phyloP scores from a whole-genome alignment of 2,888 invertebrate species.

The Caenorhabditis afra region DNA sequence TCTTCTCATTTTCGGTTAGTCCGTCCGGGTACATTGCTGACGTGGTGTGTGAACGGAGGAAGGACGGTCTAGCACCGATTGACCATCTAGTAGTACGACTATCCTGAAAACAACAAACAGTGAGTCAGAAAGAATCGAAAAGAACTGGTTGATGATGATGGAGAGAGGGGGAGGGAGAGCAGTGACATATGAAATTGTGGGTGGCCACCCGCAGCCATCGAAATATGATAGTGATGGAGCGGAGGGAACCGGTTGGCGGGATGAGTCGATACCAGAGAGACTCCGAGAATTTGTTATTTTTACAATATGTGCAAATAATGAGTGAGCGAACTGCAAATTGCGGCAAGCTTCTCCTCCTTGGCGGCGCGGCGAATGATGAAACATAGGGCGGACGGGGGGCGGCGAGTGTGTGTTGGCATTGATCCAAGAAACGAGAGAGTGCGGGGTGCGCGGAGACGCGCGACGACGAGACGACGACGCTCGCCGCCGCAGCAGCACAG shows the following conservation, averaged over 20 bases:
- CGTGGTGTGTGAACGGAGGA: background rate
- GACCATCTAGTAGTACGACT: conserved; percentile 47
- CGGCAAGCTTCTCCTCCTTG: conserved; percentile 12
- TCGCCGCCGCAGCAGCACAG: conserved; percentile 1
- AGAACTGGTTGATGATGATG: conserved; percentile 17
- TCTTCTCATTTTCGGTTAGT: conserved; percentile 47
- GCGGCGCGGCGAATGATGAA: conserved; percentile 47
- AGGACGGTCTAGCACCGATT: conserved; percentile 8
- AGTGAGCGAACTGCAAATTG: conserved; percentile 17
- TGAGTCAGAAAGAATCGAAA: conserved; percentile 33
- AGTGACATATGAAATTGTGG: conserved; percentile 24
- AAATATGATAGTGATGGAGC: conserved; percentile 28
- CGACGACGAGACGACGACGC: conserved; percentile 1
- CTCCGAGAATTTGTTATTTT: conserved; percentile 19
- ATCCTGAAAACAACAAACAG: conserved; percentile 40
- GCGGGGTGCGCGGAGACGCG: conserved; percentile 19
- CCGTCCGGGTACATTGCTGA: conserved; percentile 53
- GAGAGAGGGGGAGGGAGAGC: conserved; percentile 3
- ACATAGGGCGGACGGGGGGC: conserved; percentile 15
- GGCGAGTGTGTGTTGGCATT: conserved; percentile 49
- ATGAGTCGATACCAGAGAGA: conserved; percentile 15
- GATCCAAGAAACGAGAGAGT: conserved; percentile 56
- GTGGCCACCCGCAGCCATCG: background rate
- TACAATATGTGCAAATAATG: conserved; percentile 45
- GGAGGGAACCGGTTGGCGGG: conserved; percentile 37